phyloP scores from a whole-genome alignment of 2,888 invertebrate species.

The Drepana falcataria region DNA sequence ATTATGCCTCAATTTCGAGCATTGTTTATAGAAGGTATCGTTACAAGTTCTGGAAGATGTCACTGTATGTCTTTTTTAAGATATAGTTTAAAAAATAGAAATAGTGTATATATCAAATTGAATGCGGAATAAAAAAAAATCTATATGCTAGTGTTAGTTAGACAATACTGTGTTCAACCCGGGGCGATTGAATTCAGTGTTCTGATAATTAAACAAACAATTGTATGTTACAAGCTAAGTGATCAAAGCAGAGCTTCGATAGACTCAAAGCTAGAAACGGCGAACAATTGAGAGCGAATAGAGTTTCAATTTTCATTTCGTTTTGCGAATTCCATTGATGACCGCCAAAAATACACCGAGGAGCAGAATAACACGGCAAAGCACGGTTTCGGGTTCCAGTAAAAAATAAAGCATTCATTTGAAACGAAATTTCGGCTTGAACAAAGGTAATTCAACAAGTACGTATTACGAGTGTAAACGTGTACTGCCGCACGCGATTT shows the following conservation, averaged over 20 bases:
- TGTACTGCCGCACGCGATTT: conserved; percentile 64
- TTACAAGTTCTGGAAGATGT: too few relatives aligned
- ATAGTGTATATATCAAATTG: too few relatives aligned
- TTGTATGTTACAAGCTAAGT: not conserved
- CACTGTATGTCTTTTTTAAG: too few relatives aligned
- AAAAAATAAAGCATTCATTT: conserved; percentile 29
- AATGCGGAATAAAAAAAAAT: too few relatives aligned
- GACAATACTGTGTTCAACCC: too few relatives aligned
- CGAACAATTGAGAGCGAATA: not conserved
- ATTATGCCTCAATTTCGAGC: too few relatives aligned
- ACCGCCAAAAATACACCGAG: conserved; percentile 1
- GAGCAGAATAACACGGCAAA: conserved; percentile 13
- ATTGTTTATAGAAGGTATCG: too few relatives aligned
- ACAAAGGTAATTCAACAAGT: conserved; percentile 65
- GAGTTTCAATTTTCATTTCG: not conserved
- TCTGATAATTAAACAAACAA: too few relatives aligned
- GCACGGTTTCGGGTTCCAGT: conserved; percentile 18
- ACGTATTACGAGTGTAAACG: conserved; percentile 47
- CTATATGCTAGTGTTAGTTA: too few relatives aligned
- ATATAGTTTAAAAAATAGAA: too few relatives aligned
- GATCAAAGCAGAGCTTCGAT: not conserved
- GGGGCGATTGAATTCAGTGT: too few relatives aligned
- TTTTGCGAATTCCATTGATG: not conserved
- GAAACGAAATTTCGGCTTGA: conserved; percentile 35
- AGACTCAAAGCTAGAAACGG: not conserved